Evolutionary conservation across 2,888 invertebrate genomes (phyloP), one percentile per base, ranked within the genome.

Genomic region (Sinopyrophorus schimmeli): DNA sequence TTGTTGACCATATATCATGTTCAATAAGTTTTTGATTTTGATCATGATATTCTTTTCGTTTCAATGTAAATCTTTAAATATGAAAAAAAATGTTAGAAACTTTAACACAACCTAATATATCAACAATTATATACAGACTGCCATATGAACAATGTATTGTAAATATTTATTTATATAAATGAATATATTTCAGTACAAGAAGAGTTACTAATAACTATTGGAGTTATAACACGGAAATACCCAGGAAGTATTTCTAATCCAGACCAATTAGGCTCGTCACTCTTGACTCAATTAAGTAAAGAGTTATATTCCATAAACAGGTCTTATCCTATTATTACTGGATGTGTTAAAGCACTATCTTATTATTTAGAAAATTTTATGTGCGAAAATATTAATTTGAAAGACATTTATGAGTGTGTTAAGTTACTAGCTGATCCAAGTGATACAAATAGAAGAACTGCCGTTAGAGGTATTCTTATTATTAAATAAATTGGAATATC

Each of bases 321-420:
- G 39, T 62, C 62, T 7, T 60, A 61, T 35, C 51, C 55, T 16
- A 28, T 46, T 21, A 47, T 68, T 4, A 43, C 51, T 27, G 69
- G 68, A 3, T 57, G 64, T 27, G 68, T 69, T 23, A 58, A 49
- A 12, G 69, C 65, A 11, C 60, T 71, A 16, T 56, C 56, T 15
- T 54, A 62, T 35, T 64, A 63, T 44, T 62, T 66, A 35, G 63
- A 66, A 58, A 60, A 59, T 51, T 65, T 62, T 48, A 58, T 64
- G 5, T 53, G 55, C 16, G 61, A 65, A 56, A 44, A 50, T 32
- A 56, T 27, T 10, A 50, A 50, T 12, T 41, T 62, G 17, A 47
- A 57, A 6, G 64, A 59, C 26, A 27, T 71, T 11, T 68, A 67
- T 39, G 52, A 48, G 14, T 52, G 57, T 24, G 53, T 69, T 15